Base-by-base conservation (phyloP, 2,888 invertebrate species). In the Agrochola circellaris region DNA sequence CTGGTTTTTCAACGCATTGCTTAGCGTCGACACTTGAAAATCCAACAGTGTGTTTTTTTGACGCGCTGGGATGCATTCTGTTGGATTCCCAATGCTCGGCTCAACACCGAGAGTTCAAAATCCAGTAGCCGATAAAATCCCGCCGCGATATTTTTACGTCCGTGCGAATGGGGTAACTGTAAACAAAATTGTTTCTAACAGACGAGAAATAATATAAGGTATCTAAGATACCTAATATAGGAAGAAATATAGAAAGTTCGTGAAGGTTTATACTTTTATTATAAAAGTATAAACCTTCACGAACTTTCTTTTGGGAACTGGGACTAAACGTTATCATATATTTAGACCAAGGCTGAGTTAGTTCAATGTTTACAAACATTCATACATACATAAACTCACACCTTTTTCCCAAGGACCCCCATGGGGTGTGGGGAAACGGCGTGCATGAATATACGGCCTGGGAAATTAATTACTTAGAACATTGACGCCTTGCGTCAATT, bases 361-460 rank as follows among this genome's bases (percentile, higher is more conserved):
- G 34, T 67, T 79, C 48, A 54, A 51, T 62, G 54, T 72, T 20
- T 45, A 26, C 42, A 54, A 58, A 81, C 42, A 51, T 62, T 15
- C 26, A 45, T 20, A 60, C 11, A 42, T 42, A 42, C 15, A 51
- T 60, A 61, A 45, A 17, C n/a, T 34, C 58, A 45, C 42, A 26
- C 38, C 20, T 30, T 62, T 62, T 61, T 56, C 17, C 54, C 62
- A 72, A 62, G 20, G 48, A 51, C 48, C 9, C 76, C 15, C 54
- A 42, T 8, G 58, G 70, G 79, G n/a, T 45, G 15, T 45, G 45
- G 4, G 17, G 48, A 38, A 23, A 48, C 15, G 2, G n/a, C 34
- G 20, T 51, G 26, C 17, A 38, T 34, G 56, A 56, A 56, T 34
- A 51, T 77, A 34, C 7, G 6, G 38, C 34, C 11, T 11, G 54